Percentiles rank a stretch among this genome's conserved stretches.
Evolutionary conservation across 2,113 vertebrate genomes (phyloP).

Genomic region (Vulpes vulpes): DNA sequence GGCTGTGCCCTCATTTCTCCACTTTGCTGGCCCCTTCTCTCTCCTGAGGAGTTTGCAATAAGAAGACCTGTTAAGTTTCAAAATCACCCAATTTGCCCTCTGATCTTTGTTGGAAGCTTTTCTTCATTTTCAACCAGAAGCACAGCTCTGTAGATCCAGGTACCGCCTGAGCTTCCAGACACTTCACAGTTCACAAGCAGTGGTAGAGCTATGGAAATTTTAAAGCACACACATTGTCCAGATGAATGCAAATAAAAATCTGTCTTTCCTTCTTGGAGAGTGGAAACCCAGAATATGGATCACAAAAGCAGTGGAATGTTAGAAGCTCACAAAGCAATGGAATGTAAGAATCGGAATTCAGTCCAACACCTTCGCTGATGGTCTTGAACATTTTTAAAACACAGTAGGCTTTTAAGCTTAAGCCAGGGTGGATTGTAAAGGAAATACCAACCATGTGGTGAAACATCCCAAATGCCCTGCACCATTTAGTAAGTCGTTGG

Average conservation of each 20-base stretch:
- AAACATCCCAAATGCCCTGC: neutral
- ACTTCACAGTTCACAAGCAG: neutral
- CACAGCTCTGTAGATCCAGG: neutral
- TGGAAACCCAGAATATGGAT: constrained; percentile 44
- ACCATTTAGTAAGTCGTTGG: neutral
- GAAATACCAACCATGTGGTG: neutral
- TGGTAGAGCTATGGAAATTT: constrained; percentile 9
- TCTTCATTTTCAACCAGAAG: constrained; percentile 62
- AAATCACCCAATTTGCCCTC: constrained; percentile 70
- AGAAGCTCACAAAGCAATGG: constrained; percentile 27
- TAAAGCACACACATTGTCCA: constrained; percentile 20
- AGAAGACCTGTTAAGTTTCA: constrained; percentile 79
- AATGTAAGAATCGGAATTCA: constrained; percentile 29
- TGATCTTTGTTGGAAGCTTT: constrained; percentile 76
- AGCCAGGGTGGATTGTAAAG: constrained; percentile 48
- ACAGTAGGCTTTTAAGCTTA: constrained; percentile 32
- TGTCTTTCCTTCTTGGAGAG: constrained; percentile 23
- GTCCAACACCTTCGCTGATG: constrained; percentile 47
- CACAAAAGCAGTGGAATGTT: constrained; percentile 26
- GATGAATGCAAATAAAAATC: constrained; percentile 65
- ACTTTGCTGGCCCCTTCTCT: neutral
- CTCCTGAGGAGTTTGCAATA: constrained; percentile 42
- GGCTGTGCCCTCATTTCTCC: neutral
- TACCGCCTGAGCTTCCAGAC: neutral
- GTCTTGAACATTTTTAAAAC: constrained; percentile 51